Base-by-base conservation (phyloP, 2,113 vertebrate species). In the Rhinoderma darwinii region DNA sequence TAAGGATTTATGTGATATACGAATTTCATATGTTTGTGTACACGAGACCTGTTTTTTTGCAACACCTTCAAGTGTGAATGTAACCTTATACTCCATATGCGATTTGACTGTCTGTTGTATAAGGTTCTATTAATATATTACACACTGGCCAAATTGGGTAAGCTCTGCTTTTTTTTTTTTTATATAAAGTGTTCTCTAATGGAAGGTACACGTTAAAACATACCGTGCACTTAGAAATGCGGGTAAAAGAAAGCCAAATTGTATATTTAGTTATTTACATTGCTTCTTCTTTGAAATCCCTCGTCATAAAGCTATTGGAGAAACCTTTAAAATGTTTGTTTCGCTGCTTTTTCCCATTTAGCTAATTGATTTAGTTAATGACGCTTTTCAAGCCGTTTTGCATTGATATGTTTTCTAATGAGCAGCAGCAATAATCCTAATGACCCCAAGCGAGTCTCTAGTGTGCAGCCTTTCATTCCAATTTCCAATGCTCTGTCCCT, bases 321-420 rank as follows among this genome's bases (percentile, higher is more conserved):
- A 76, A 76, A 50, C 74, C 18, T 78, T 78, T 17, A 54, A 51
- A 78, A 78, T 79, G 74, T 30, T 18, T 77, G 32, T 77, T 50
- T 51, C 41, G 8, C 7, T 25, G 4, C 14, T 75, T 75, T 51
- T 35, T 43, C 70, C 66, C 44, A 56, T 39, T 74, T 54, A 35
- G 30, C 32, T 84, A 84, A 84, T 73, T 84, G 82, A 74, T 73
- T 84, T 73, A 11, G 68, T 41, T 84, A 84, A 84, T 84, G 82
- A 84, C 43, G 50, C 72, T 32, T 76, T 76, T 61, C 35, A 41
- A 84, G 47, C 22, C 6, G 47, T 74, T 75, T 75, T 75, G 54
- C 51, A 50, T 22, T 51, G 43, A 25, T 44, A 76, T 76, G 50
- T 76, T 84, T 30, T 84, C 51, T 72, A 83, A 83, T 72, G 63